These are phyloP conservation scores for Anneissia japonica DNA, from an alignment of 35 echinoderm and acorn worm genomes.

Conservation along the genomic window DNA sequence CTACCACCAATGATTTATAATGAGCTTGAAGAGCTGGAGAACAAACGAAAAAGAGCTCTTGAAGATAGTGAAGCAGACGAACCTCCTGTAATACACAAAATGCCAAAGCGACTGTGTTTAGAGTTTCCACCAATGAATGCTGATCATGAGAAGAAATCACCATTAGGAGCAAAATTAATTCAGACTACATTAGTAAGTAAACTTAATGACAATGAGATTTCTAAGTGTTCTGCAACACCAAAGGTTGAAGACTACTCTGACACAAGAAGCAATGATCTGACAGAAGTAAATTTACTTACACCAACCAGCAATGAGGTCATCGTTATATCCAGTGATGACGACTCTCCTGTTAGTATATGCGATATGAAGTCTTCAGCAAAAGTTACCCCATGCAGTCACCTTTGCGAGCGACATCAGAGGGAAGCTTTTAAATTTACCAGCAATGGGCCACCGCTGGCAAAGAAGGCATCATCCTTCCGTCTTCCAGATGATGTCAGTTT, in stretches of 20 bases:
- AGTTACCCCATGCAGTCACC: background rate
- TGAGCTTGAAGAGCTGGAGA: background rate
- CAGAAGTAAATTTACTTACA: background rate
- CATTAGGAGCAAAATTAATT: background rate
- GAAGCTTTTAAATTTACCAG: background rate
- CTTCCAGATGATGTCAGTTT: too few species aligned
- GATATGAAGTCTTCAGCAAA: too few species aligned
- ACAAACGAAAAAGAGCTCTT: background rate
- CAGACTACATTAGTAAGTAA: background rate
- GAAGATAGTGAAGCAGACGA: background rate
- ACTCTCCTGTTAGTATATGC: background rate
- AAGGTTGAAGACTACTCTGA: background rate
- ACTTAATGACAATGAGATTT: background rate
- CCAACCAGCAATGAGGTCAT: background rate
- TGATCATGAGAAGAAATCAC: background rate
- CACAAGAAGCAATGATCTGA: background rate
- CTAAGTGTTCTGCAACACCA: background rate
- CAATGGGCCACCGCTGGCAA: too few species aligned
- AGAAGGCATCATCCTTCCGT: too few species aligned
- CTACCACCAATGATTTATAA: background rate
- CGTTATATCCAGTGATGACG: background rate
- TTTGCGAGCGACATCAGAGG: background rate
- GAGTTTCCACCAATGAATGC: background rate
- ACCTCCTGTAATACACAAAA: background rate
- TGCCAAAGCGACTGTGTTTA: background rate